phyloP scores from a whole-genome alignment of 1,140 invertebrate species.

The Danaus plexippus region DNA sequence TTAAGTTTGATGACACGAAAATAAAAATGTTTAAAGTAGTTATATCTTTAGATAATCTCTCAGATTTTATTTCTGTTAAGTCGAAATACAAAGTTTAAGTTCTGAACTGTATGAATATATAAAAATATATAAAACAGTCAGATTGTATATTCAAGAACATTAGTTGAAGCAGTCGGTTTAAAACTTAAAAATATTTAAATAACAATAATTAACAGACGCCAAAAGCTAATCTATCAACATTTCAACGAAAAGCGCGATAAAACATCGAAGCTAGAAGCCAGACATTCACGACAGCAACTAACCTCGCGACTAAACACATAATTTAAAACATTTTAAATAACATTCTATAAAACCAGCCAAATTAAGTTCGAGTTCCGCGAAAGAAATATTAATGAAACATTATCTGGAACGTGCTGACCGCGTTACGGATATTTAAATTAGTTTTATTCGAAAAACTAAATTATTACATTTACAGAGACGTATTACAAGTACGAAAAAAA shows the following conservation, averaged over 20 bases:
- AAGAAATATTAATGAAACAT: background rate
- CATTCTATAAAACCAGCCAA: background rate
- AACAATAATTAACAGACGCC: no score
- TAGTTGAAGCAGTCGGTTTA: no score
- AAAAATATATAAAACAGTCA: no score
- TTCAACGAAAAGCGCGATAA: no score
- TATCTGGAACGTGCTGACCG: no score
- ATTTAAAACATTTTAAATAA: background rate
- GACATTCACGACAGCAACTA: slow-evolving; percentile 12
- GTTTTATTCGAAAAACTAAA: no score
- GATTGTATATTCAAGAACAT: background rate
- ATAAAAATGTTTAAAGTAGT: background rate
- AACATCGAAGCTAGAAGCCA: slow-evolving; percentile 2
- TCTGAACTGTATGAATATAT: background rate
- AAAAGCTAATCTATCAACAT: no score
- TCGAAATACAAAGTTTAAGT: background rate
- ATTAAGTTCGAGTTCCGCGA: background rate
- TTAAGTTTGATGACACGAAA: background rate
- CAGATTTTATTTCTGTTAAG: background rate
- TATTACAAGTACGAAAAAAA: no score
- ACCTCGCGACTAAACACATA: slow-evolving; percentile 2
- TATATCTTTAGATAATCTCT: slow-evolving; percentile 3
- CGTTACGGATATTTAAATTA: no score
- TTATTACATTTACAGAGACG: no score
- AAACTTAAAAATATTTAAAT: no score